Evolutionary conservation across 35 echinoderm and acorn worm genomes (phyloP), one percentile per base, ranked within the genome.

Genomic region (Apostichopus parvimensis): DNA sequence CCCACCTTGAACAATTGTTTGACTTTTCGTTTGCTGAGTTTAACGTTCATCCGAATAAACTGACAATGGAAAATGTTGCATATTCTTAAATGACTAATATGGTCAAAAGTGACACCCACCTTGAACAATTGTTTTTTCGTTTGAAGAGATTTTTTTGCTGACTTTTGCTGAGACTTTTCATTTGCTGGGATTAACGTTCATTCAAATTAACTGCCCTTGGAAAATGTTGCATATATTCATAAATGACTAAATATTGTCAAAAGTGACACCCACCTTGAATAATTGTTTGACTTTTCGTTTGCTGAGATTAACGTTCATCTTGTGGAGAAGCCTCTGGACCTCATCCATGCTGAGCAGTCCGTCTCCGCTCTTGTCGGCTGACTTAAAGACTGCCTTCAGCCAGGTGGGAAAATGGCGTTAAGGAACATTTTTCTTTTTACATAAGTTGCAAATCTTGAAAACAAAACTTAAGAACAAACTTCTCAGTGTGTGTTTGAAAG

Each of bases 281-380:
- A 99, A 75, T 89, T 94, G 95, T 25, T 95, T 99, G 92, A 99
- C 94, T 66, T 99, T 99, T 28, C 97, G 79, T 87, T 96, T 99
- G 79, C 97, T 99, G 28, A 99, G 92, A 79, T 96, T 99, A 45
- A 99, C 95, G 21, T 99, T 99, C 87, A 99, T 93, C 80, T 94
- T 99, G 83, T 96, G 97, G 22, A 99, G 93, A 1, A 99, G 93
- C 79, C 91, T 94, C 7, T 96, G 91, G 11, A 99, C 95, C 79
- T 99, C 97, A 56, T 95, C 95, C 91, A 99, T 99, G 71, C 93
- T 94, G 18, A 99, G 93, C 1, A 99, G 84, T 10, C 97, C 97
- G 80, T 99, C 93, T 0, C 93, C 95, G 81, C 97, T 99, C 90
- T 99, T 99, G 79, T 99, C 97, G 13, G 97, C 97, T 15, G 95